phyloP scores from a whole-genome alignment of 2,888 invertebrate genomes.

The Ennomos erosarius region DNA sequence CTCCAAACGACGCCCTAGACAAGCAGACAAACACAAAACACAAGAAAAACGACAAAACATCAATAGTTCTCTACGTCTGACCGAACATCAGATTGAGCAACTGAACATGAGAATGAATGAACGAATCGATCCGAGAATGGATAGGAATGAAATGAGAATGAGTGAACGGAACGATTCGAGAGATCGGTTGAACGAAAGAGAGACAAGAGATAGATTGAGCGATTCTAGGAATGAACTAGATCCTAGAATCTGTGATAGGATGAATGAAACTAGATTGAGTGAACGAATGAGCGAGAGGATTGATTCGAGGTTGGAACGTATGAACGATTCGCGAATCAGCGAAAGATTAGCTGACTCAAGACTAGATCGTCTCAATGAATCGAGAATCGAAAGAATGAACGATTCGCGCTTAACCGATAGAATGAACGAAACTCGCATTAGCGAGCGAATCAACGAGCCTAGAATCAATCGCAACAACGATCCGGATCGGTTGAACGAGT shows the following conservation, averaged over 20 bases:
- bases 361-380: conserved; percentile 31
- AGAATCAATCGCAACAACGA: conserved; percentile 41
- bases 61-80: conserved; percentile 48
- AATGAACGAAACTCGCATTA: conserved; percentile 48
- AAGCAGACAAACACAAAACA: conserved; percentile 66
- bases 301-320: conserved; percentile 50
- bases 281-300: conserved; percentile 49
- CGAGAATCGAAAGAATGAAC: conserved; percentile 45
- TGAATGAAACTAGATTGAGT: conserved; percentile 60
- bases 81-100: conserved; percentile 56
- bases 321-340: conserved; percentile 49
- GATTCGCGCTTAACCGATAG: conserved; percentile 47
- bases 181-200: conserved; percentile 36
- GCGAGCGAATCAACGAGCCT: conserved; percentile 40
- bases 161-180: conserved; percentile 36
- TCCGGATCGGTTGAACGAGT: conserved; percentile 38
- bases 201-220: conserved; percentile 46
- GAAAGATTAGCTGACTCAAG: conserved; percentile 60
- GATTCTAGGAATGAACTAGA: conserved; percentile 47
- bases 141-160: conserved; percentile 26
- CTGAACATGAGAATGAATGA: conserved; percentile 59
- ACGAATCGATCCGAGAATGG: conserved; percentile 35
- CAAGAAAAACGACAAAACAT: conserved; percentile 62
- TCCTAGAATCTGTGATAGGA: conserved; percentile 59
- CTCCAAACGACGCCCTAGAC: conserved; percentile 70